Conservation (phyloP, 2,797 vertebrate genomes). For the Chanos chanos region DNA sequence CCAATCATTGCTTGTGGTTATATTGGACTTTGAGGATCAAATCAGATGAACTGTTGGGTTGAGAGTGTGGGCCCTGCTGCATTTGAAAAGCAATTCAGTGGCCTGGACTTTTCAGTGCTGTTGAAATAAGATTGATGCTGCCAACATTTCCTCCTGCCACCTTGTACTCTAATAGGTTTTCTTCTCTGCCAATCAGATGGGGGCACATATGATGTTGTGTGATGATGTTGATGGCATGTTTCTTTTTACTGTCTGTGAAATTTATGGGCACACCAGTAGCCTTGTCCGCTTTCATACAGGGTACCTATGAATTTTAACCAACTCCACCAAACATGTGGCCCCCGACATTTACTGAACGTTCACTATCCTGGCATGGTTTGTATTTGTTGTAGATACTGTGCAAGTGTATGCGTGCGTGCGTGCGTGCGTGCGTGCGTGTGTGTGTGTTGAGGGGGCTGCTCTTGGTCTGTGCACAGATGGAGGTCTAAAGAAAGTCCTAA, state of each 20-base stretch:
- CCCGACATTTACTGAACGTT: no score
- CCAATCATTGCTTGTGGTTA: conserved; percentile 65
- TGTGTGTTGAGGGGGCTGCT: conserved; percentile 31
- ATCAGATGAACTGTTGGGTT: conserved; percentile 68
- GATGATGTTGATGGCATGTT: conserved; percentile 55
- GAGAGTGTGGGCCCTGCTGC: conserved; percentile 62
- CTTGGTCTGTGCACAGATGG: conserved; percentile 30
- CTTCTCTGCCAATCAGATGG: conserved; percentile 56
- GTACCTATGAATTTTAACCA: no score
- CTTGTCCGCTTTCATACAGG: conserved; percentile 15
- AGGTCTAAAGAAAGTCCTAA: conserved; percentile 40
- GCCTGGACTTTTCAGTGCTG: conserved; percentile 62
- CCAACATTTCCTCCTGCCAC: conserved; percentile 60
- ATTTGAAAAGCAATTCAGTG: conserved; percentile 70
- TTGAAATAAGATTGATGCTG: conserved; percentile 67
- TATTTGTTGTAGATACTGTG: background rate
- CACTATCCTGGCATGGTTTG: conserved; percentile 7
- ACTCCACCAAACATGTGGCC: no score
- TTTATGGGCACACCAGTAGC: conserved; percentile 23
- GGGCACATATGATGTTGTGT: conserved; percentile 61
- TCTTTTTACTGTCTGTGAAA: conserved; percentile 22
- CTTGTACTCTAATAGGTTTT: conserved; percentile 64
- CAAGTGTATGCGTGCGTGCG: conserved; percentile 21
- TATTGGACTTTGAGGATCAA: conserved; percentile 64
- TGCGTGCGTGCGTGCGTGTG: conserved; percentile 9